Percentiles rank a stretch among this genome's conserved stretches.
Evolutionary conservation across 2,797 vertebrate genomes (phyloP).

Genomic region (Hylomyscus alleni): DNA sequence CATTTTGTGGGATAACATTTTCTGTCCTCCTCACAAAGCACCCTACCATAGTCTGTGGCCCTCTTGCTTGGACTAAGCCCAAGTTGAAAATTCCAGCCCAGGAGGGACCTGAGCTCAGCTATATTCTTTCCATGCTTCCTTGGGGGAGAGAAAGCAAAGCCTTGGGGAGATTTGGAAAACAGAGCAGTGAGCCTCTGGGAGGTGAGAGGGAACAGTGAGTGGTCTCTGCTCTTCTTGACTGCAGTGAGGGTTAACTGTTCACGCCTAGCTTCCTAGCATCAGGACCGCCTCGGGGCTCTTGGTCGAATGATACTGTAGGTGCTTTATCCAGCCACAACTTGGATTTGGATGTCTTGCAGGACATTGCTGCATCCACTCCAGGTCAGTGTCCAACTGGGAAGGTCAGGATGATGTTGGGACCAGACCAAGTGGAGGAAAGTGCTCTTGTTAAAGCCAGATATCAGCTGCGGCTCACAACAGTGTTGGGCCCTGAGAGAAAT

Average conservation of each 20-base stretch:
- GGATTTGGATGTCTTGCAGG: neutral
- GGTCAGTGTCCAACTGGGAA: neutral
- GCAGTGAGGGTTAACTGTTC: too few species aligned
- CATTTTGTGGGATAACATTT: too few species aligned
- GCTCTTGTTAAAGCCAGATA: neutral
- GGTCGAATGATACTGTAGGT: neutral
- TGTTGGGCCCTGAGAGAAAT: neutral
- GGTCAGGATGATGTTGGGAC: accelerated
- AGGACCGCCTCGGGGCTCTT: neutral
- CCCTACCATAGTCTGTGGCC: neutral
- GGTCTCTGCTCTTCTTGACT: neutral
- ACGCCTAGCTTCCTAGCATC: neutral
- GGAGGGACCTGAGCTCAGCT: neutral
- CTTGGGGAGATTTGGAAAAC: neutral
- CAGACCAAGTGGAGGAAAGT: neutral
- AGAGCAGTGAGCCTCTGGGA: neutral
- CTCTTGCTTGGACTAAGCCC: neutral
- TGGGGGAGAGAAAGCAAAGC: neutral
- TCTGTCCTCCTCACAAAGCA: neutral
- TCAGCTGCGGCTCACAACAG: neutral
- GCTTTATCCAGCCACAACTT: neutral
- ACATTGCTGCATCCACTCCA: too few species aligned
- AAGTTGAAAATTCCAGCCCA: neutral
- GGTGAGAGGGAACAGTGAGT: accelerated
- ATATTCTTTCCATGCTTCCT: neutral